phyloP scores from a whole-genome alignment of 2,113 vertebrate species.

The Oriolus oriolus region DNA sequence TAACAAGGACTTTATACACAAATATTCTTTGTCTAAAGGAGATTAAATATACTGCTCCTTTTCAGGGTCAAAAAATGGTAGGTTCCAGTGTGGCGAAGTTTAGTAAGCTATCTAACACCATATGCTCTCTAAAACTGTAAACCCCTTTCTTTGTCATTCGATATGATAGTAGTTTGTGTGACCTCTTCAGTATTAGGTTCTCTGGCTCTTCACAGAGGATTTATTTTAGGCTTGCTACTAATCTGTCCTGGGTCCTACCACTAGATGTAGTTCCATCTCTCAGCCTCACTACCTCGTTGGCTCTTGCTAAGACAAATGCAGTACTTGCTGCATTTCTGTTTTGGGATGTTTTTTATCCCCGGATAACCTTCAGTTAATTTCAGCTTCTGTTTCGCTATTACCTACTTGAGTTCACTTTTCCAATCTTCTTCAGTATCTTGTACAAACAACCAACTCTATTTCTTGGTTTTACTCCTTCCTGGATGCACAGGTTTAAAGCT shows the following conservation, averaged over 20 bases:
- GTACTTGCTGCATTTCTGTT: neutral
- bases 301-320: neutral
- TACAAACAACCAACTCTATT: neutral
- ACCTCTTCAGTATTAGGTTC: neutral
- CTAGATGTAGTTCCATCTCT: neutral
- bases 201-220: neutral
- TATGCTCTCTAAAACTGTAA: neutral
- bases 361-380: neutral
- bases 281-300: neutral
- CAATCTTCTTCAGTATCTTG: neutral
- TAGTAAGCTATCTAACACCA: neutral
- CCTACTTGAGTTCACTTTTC: neutral
- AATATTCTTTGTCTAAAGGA: neutral
- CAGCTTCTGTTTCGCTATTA: neutral
- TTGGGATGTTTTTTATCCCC: neutral
- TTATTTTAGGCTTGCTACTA: neutral
- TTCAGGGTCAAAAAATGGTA: neutral
- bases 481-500: neutral
- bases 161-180: neutral
- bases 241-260: neutral
- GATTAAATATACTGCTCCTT: neutral
- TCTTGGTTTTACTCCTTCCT: neutral
- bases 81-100: neutral
- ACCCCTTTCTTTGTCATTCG: neutral
- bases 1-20: neutral